phyloP scores from a whole-genome alignment of 2,888 invertebrate species.

The Conomelus anceps region DNA sequence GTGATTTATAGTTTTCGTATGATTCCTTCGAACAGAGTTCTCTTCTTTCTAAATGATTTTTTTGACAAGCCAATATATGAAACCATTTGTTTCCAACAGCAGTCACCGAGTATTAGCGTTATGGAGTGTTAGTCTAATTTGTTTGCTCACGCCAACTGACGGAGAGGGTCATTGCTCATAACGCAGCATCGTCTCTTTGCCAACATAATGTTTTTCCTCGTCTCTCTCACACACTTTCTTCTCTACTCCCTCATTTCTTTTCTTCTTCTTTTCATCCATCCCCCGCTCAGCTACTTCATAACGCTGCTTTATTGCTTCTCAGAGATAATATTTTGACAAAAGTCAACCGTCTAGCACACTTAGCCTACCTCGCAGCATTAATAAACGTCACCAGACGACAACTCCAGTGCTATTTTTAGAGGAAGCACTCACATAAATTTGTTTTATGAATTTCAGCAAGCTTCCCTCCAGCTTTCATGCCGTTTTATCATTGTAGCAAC shows the following conservation, averaged over 20 bases:
- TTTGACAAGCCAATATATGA: background rate
- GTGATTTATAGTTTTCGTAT: background rate
- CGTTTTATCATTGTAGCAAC: background rate
- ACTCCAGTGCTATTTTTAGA: background rate
- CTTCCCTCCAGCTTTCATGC: background rate
- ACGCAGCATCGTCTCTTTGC: background rate
- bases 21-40: background rate
- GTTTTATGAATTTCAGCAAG: background rate
- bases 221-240: background rate
- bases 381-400: background rate
- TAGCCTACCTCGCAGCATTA: background rate
- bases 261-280: background rate
- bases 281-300: background rate
- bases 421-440: background rate
- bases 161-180: background rate
- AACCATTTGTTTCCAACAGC: background rate
- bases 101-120: conserved; percentile 6
- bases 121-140: conserved; percentile 13
- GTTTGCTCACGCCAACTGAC: background rate
- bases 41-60: background rate
- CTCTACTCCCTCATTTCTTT: background rate
- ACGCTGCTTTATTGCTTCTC: background rate
- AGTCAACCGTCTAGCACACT: background rate
- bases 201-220: background rate
- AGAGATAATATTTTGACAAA: background rate